Conservation (phyloP, 2,113 vertebrate species). For the Brachionichthys hirsutus region DNA sequence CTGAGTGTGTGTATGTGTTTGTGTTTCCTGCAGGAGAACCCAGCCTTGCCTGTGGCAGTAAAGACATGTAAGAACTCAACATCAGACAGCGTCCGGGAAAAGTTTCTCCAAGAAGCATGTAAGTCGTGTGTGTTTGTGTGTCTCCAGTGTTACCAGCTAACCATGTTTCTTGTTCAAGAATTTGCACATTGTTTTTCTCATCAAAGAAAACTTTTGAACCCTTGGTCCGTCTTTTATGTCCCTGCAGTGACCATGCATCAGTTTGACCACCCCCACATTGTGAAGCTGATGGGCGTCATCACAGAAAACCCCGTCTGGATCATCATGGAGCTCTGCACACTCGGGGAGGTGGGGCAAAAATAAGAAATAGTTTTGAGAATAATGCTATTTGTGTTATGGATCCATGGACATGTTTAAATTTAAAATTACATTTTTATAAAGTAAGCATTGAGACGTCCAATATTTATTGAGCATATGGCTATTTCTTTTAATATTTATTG, state of each 20-base stretch:
- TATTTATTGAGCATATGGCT: too few species aligned
- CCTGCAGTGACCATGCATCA: conserved; percentile 96
- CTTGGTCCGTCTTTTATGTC: not conserved
- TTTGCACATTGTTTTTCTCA: not conserved
- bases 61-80: conserved; percentile 99
- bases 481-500: too few species aligned
- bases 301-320: conserved; percentile 99
- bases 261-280: conserved; percentile 97
- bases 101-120: conserved; percentile 98
- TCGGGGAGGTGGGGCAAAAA: conserved; percentile 86
- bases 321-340: conserved; percentile 98
- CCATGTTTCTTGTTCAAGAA: rapidly evolving
- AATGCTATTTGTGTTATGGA: too few species aligned
- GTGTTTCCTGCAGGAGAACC: conserved; percentile 85
- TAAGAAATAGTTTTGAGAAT: too few species aligned
- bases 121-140: conserved; percentile 66
- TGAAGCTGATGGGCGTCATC: conserved; percentile 97
- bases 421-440: too few species aligned
- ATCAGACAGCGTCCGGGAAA: conserved; percentile 97
- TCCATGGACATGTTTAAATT: too few species aligned
- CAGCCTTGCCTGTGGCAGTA: conserved; percentile 92
- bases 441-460: too few species aligned
- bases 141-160: rapidly evolving
- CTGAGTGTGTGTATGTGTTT: not conserved
- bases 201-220: not conserved